Evolutionary conservation across 1,140 invertebrate species (phyloP).

Genomic region (Leptoteleia sp.): DNA sequence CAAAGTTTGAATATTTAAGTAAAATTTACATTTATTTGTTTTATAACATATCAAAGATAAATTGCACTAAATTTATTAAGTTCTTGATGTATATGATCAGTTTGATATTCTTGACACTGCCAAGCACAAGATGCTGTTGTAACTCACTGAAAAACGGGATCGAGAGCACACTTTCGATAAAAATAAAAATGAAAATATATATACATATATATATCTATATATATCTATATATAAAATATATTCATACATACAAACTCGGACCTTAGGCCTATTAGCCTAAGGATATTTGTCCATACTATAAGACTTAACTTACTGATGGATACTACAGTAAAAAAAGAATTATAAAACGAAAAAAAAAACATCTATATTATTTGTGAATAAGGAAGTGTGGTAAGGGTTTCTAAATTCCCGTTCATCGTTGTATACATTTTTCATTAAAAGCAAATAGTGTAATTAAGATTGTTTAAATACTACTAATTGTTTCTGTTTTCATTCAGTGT

Average conservation of each 20-base stretch:
- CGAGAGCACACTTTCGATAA: slow-evolving; percentile 64
- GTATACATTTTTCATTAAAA: slow-evolving; percentile 51
- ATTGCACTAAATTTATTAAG: slow-evolving; percentile 32
- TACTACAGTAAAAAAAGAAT: slow-evolving; percentile 74
- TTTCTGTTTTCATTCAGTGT: not conserved
- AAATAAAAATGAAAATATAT: slow-evolving; percentile 55
- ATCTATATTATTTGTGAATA: slow-evolving; percentile 79
- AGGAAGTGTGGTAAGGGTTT: slow-evolving; percentile 74
- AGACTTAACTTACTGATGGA: slow-evolving; percentile 80
- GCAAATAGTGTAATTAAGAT: slow-evolving; percentile 1
- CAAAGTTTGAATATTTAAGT: no score
- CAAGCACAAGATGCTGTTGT: slow-evolving; percentile 64
- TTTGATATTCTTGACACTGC: slow-evolving; percentile 60
- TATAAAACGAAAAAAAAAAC: slow-evolving; percentile 58
- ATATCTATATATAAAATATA: slow-evolving; percentile 63
- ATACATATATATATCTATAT: slow-evolving; percentile 51
- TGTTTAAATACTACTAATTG: not conserved
- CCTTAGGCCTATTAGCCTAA: slow-evolving; percentile 78
- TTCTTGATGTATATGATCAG: slow-evolving; percentile 29
- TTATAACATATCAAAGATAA: slow-evolving; percentile 37
- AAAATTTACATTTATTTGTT: slow-evolving; percentile 7
- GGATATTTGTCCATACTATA: slow-evolving; percentile 81
- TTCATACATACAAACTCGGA: slow-evolving; percentile 67
- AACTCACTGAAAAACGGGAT: slow-evolving; percentile 63
- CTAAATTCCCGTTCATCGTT: slow-evolving; percentile 76